Conservation (phyloP, 1,140 invertebrate species). For the Caenorhabditis brenneri region DNA sequence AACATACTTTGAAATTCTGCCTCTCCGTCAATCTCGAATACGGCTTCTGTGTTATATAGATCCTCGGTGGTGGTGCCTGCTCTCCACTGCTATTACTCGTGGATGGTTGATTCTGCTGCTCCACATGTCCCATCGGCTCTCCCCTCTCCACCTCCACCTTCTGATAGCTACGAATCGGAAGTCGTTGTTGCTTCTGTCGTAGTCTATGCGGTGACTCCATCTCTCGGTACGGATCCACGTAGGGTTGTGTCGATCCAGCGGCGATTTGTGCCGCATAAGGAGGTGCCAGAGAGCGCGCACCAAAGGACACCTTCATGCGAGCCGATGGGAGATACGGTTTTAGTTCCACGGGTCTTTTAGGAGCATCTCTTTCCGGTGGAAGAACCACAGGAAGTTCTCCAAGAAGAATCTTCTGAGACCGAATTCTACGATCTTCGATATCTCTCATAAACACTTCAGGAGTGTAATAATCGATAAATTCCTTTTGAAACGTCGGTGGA, state of each 20-base stretch:
- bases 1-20: not conserved
- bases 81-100: too few relatives aligned
- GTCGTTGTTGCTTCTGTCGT: not conserved
- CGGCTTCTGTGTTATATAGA: not conserved
- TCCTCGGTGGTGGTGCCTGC: not conserved
- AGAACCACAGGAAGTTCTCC: not conserved
- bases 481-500: not conserved
- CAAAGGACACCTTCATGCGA: not conserved
- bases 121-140: not conserved
- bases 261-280: not conserved
- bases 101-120: not conserved
- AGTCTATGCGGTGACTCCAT: not conserved
- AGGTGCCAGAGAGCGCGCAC: not conserved
- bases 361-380: not conserved
- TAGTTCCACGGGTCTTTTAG: not conserved
- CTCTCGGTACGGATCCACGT: not conserved
- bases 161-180: not conserved
- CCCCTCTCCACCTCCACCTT: not conserved
- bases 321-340: not conserved
- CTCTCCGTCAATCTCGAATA: not conserved
- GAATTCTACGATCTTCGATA: not conserved
- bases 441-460: slow-evolving; percentile 45
- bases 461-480: slow-evolving; percentile 32
- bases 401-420: not conserved
- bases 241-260: not conserved